Evolutionary conservation across 2,888 invertebrate genomes (phyloP).

Genomic region (Drosophila kokeensis): DNA sequence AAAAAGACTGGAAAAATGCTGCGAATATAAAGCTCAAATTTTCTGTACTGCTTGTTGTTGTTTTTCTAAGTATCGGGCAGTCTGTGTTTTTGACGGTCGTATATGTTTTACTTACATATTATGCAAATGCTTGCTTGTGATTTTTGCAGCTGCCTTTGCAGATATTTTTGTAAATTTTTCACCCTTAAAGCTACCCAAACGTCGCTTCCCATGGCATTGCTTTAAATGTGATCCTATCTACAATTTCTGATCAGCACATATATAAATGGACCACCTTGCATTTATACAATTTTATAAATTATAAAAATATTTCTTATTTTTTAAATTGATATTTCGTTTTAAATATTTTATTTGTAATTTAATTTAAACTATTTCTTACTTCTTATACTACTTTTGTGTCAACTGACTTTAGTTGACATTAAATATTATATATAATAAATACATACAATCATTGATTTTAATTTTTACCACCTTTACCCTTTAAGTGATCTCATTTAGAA

Average conservation of each 20-base stretch:
- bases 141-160: slow-evolving; percentile 40
- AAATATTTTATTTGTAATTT: neutral
- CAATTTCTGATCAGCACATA: neutral
- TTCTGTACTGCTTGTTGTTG: slow-evolving; percentile 21
- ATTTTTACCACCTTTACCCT: slow-evolving; percentile 3
- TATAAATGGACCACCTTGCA: neutral
- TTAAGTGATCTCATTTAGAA: neutral
- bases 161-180: slow-evolving; percentile 36
- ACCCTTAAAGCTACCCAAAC: slow-evolving; percentile 25
- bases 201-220: neutral
- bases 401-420: neutral
- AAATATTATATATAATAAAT: too few species aligned
- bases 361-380: neutral
- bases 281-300: neutral
- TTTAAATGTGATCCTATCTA: slow-evolving; percentile 6
- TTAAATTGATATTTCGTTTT: neutral
- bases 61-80: slow-evolving; percentile 40
- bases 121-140: slow-evolving; percentile 75
- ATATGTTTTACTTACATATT: slow-evolving; percentile 47
- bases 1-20: slow-evolving; percentile 46
- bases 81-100: slow-evolving; percentile 30
- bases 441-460: neutral
- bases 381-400: neutral
- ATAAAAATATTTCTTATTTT: neutral
- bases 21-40: slow-evolving; percentile 25